A percentile compares a stretch with the other conserved stretches of the same genome.
phyloP scores from a whole-genome alignment of 2,888 invertebrate genomes.

The Lypha dubia region DNA sequence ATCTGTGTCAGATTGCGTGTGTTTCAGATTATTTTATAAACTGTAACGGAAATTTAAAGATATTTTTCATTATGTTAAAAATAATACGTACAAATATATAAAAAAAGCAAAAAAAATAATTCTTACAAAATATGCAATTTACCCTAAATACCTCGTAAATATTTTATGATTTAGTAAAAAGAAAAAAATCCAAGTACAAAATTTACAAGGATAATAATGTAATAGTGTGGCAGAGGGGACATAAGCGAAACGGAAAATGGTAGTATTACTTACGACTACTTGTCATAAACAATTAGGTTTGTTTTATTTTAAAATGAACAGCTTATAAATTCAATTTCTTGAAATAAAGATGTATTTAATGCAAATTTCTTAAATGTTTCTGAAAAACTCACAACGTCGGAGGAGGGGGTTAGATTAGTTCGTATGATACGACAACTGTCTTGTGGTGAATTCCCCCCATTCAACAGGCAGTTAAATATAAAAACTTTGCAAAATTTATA shows the following conservation, averaged over 20 bases:
- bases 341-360: slow-evolving; percentile 38
- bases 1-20: slow-evolving; percentile 17
- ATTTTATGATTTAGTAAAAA: slow-evolving; percentile 65
- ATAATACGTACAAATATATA: slow-evolving; percentile 11
- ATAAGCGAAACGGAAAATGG: neutral
- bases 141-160: slow-evolving; percentile 67
- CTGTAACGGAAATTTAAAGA: slow-evolving; percentile 65
- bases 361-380: slow-evolving; percentile 42
- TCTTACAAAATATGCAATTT: slow-evolving; percentile 68
- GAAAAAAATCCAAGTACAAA: too few relatives aligned
- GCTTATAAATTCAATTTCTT: slow-evolving; percentile 61
- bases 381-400: slow-evolving; percentile 21
- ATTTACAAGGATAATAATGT: slow-evolving; percentile 48
- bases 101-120: neutral
- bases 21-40: slow-evolving; percentile 52
- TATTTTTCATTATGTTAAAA: slow-evolving; percentile 58
- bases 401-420: neutral
- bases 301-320: slow-evolving; percentile 28
- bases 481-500: too few relatives aligned
- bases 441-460: neutral
- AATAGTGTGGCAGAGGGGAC: neutral
- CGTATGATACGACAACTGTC: neutral
- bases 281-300: slow-evolving; percentile 63
- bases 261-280: slow-evolving; percentile 40
- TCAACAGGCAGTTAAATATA: neutral